Base-by-base conservation (phyloP, 2,888 invertebrate species). In the Podabrus alpinus region DNA sequence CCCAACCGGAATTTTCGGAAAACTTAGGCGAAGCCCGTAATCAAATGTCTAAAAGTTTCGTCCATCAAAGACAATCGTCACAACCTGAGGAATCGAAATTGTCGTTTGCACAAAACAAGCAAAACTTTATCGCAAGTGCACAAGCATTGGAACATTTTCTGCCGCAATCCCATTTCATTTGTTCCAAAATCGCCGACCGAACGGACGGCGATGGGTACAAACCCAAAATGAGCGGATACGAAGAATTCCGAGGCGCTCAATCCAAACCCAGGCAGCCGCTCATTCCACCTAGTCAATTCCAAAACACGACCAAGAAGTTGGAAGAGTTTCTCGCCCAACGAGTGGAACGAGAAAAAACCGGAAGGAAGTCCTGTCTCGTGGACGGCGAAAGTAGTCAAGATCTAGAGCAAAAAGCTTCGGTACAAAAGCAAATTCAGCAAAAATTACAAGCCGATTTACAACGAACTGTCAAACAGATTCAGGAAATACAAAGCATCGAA, bases 391-490 rank as follows among this genome's bases (percentile, higher is more conserved):
- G 79, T 59, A 84, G 83, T 62, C 82, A 83, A 68, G 87, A 87
- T 72, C 82, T 85, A 15, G 86, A 87, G 25, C 86, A 87, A 78
- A 86, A 87, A 77, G 84, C 87, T 83, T 77, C 81, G 74, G 81
- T 87, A n/a, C 87, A 88, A 76, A 86, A 86, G 75, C 87, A 88
- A 80, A 85, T 88, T 69, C 88, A 88, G 74, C 87, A 86, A 73
- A 88, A 88, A 80, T 78, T 88, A 62, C 88, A 88, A 66, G 87
- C 88, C 11, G 88, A 88, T 83, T 82, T 88, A 78, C 87, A 88
- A 77, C 86, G 88, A 78, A 88, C 88, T 11, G 88, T 88, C 15
- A 88, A 88, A 78, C 87, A 88, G 73, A 88, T 88, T 71, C 88
- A 88, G 81, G 88, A 88, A 78, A 87, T 87, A 72, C 88, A 88